Evolutionary conservation across 2,113 vertebrate species (phyloP), one percentile per base, ranked within the genome.

Genomic region (Smithornis capensis): DNA sequence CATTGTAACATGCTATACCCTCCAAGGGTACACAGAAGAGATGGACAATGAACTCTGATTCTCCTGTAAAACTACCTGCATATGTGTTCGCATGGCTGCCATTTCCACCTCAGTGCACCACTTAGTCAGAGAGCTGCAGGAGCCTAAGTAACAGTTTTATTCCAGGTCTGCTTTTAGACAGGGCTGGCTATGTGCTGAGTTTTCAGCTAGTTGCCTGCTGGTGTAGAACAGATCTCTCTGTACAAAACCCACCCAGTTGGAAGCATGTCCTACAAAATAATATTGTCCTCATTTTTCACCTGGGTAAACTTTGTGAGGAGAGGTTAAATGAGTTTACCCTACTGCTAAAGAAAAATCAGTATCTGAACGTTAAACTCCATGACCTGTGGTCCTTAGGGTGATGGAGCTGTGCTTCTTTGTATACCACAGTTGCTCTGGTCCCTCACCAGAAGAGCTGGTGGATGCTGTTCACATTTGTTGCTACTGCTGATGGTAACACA

Each of bases 1-100:
- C 22, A 8, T 2, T 63, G 29, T 52, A n/a, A 70, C 1, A 1
- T 31, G 23, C 18, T 42, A 1, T 45, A 15, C 6, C 0, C 21
- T 57, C 31, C 1, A 2, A 28, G 57, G 44, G 44, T 40, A 10
- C 33, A 4, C 4, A 11, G 37, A 70, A 70, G 31, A 69, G 47
- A 23, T 2, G 10, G 45, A 55, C 0, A 1, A 22, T 19, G 63
- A 62, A 40, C 50, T 37, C 67, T 38, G 24, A 45, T 40, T 76
- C 24, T 87, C 60, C 69, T 68, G 14, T 68, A 56, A 47, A 92
- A 44, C 1, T 5, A 50, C 42, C 35, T 63, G 37, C 33, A 4
- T 8, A 0, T 49, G 40, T 53, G 31, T 89, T 70, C 3, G 0
- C 3, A 1, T 4, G n/a, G 62, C 67, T 89, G 87, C 28, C 27